These are phyloP conservation scores for Megaceryle alcyon DNA, from an alignment of 2,797 vertebrate species.

Conservation along the genomic window DNA sequence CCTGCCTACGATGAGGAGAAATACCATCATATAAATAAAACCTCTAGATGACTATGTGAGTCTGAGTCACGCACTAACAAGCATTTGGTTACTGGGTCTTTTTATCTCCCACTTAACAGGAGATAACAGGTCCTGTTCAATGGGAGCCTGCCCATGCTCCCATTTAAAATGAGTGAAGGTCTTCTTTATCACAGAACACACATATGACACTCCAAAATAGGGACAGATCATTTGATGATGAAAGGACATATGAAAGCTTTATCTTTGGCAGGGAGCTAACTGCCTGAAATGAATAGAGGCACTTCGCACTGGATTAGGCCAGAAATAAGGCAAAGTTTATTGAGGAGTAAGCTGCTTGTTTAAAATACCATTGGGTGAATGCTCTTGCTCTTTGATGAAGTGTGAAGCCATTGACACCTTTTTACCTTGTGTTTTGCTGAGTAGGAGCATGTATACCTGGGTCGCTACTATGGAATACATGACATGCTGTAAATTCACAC, in stretches of 20 bases:
- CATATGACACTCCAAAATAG: background rate
- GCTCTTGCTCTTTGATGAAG: background rate
- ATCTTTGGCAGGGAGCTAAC: background rate
- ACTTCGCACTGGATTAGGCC: background rate
- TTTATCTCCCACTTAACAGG: background rate
- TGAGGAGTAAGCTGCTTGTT: background rate
- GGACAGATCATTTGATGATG: background rate
- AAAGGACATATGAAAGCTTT: background rate
- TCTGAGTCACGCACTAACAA: background rate
- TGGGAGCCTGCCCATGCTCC: background rate
- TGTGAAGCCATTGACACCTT: background rate
- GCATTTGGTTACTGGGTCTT: background rate
- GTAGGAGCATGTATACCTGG: background rate
- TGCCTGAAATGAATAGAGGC: background rate
- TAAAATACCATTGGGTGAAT: background rate
- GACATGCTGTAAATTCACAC: conserved; percentile 9
- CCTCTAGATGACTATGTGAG: background rate
- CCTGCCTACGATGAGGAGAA: background rate
- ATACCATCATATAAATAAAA: background rate
- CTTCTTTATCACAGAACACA: background rate
- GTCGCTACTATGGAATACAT: conserved; percentile 20
- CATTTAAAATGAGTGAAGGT: background rate
- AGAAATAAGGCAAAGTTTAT: background rate
- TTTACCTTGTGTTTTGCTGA: background rate
- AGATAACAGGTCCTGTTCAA: background rate